Evolutionary conservation across 2,113 vertebrate species (phyloP).

Genomic region (Coreoperca whiteheadi): DNA sequence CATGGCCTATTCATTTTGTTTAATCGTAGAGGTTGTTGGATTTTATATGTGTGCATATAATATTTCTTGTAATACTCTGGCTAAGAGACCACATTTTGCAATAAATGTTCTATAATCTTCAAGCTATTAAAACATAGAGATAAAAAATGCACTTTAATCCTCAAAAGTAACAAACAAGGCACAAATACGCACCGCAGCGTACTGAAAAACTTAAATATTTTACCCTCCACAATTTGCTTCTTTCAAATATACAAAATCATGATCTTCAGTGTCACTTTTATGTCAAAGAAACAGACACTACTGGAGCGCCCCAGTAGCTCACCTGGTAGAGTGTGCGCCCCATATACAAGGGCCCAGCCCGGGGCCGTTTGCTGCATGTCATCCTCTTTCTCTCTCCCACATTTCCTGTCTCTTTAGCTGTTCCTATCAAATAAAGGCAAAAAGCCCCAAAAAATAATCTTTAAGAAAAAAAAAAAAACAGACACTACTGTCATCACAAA

Average conservation of each 20-base stretch:
- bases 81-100: conserved; percentile 24
- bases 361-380: too few species aligned
- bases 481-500: not conserved
- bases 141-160: conserved; percentile 32
- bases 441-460: too few species aligned
- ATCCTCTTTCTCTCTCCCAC: too few species aligned
- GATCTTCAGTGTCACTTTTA: conserved; percentile 16
- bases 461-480: conserved; percentile 10
- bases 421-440: too few species aligned
- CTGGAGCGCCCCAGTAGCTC: too few species aligned
- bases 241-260: conserved; percentile 9
- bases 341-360: too few species aligned
- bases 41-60: conserved; percentile 31
- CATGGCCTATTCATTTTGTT: conserved; percentile 26
- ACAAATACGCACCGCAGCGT: not conserved
- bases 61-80: conserved; percentile 11
- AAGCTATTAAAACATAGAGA: conserved; percentile 33
- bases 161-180: conserved; percentile 29
- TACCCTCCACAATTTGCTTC: not conserved
- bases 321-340: too few species aligned
- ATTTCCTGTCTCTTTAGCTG: too few species aligned
- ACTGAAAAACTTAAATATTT: not conserved
- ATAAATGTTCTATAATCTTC: conserved; percentile 34
- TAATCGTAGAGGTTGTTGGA: conserved; percentile 23
- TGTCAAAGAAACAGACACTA: conserved; percentile 22